phyloP scores from a whole-genome alignment of 2,888 invertebrate species.

The Drosophila meridiana region DNA sequence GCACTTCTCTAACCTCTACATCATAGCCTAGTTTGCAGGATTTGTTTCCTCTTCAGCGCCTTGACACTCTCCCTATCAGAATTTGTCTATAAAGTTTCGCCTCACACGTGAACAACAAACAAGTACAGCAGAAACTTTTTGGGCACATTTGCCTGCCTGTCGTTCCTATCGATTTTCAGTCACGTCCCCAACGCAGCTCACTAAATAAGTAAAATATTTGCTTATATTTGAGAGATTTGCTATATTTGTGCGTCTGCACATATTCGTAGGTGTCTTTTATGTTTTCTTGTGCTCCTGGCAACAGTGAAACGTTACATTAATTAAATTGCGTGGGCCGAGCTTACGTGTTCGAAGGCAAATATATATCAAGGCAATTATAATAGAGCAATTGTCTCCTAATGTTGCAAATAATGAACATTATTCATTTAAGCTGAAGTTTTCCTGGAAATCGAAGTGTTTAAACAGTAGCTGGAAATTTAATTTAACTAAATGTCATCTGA shows the following conservation, averaged over 20 bases:
- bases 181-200: not conserved
- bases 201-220: conserved; percentile 45
- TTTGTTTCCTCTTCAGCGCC: conserved; percentile 10
- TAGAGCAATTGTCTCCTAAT: not conserved
- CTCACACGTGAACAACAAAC: conserved; percentile 29
- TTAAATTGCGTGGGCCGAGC: conserved; percentile 51
- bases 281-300: conserved; percentile 22
- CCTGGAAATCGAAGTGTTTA: not conserved
- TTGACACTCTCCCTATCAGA: conserved; percentile 28
- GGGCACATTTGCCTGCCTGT: conserved; percentile 18
- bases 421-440: not conserved
- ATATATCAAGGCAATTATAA: conserved; percentile 23
- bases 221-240: conserved; percentile 45
- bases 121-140: conserved; percentile 20
- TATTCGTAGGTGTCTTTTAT: conserved; percentile 39
- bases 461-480: not conserved
- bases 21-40: conserved; percentile 20
- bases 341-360: not conserved
- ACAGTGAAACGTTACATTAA: conserved; percentile 54
- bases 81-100: conserved; percentile 60
- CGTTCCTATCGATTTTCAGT: conserved; percentile 58
- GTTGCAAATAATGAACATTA: not conserved
- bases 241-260: conserved; percentile 20
- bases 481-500: not conserved
- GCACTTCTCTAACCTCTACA: conserved; percentile 2